Conservation (phyloP, 2,888 invertebrate species). For the Dryococelus australis region DNA sequence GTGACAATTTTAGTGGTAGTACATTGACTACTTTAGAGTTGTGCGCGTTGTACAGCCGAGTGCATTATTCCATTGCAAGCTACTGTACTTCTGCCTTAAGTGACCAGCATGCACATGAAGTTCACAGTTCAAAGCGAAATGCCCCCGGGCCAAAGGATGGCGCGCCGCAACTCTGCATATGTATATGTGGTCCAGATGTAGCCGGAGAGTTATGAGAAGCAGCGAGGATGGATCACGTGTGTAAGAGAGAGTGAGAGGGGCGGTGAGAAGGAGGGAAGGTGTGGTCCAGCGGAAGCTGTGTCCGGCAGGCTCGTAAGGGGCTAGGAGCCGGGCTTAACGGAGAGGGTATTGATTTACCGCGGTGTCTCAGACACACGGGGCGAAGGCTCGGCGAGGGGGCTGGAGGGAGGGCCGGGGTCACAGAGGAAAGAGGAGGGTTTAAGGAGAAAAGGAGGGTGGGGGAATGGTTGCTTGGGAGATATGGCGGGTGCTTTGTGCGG, state of each 20-base stretch:
- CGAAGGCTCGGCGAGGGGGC: background rate
- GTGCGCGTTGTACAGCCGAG: too few relatives aligned
- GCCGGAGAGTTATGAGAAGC: background rate
- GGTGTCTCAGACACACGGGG: background rate
- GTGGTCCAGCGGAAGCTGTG: constrained; percentile 16
- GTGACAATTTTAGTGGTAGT: too few relatives aligned
- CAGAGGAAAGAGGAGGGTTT: background rate
- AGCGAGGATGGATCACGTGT: background rate
- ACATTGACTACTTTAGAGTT: too few relatives aligned
- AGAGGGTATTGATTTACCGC: constrained; percentile 10
- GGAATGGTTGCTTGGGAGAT: background rate
- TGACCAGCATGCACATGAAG: too few relatives aligned
- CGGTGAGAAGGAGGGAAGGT: background rate
- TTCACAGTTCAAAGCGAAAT: too few relatives aligned
- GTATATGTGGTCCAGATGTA: background rate
- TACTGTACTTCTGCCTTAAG: too few relatives aligned
- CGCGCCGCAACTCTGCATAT: too few relatives aligned
- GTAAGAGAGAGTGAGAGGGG: background rate
- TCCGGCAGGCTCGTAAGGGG: constrained; percentile 5
- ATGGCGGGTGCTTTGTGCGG: background rate
- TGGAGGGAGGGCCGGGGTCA: background rate
- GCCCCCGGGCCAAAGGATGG: too few relatives aligned
- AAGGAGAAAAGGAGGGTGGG: background rate
- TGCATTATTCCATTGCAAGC: too few relatives aligned
- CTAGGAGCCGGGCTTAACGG: background rate